A percentile compares a stretch with the other conserved stretches of the same genome.
Evolutionary conservation across 1,140 invertebrate genomes (phyloP).

Genomic region (Centruroides sculpturatus): DNA sequence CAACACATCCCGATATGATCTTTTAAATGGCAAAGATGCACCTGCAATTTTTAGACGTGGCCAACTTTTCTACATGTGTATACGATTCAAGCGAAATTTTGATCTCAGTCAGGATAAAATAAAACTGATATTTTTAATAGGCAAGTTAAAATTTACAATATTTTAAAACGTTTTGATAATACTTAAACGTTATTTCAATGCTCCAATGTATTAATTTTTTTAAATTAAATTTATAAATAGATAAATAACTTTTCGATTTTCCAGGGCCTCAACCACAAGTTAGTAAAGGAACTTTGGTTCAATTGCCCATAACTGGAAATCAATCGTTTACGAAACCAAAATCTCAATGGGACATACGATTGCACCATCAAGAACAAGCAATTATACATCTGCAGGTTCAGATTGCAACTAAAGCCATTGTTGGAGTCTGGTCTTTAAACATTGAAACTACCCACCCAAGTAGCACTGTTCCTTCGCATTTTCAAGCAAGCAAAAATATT

Average conservation of each 20-base stretch:
- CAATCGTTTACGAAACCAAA: constrained; percentile 30
- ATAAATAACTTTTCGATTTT: background rate
- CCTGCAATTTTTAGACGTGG: constrained; percentile 45
- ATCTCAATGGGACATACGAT: constrained; percentile 32
- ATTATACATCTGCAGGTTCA: constrained; percentile 40
- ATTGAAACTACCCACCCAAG: constrained; percentile 61
- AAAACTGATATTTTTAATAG: constrained; percentile 42
- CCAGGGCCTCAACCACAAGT: constrained; percentile 39
- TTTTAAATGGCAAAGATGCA: constrained; percentile 35
- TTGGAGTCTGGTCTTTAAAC: constrained; percentile 73
- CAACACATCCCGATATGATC: constrained; percentile 46
- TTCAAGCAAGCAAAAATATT: constrained; percentile 42
- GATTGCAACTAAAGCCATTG: constrained; percentile 50
- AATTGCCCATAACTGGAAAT: constrained; percentile 31
- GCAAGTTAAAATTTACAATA: constrained; percentile 22
- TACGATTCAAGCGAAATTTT: constrained; percentile 39
- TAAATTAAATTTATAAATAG: too few relatives aligned
- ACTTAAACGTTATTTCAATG: too few relatives aligned
- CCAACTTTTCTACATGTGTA: constrained; percentile 42
- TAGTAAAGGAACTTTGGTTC: constrained; percentile 42
- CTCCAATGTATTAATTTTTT: too few relatives aligned
- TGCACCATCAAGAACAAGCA: constrained; percentile 34
- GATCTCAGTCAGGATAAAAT: constrained; percentile 39
- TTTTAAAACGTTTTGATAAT: background rate
- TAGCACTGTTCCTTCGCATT: constrained; percentile 24